A percentile compares a stretch with the other conserved stretches of the same genome.
Evolutionary conservation across 2,888 invertebrate species (phyloP).

Genomic region (Folsomia manolachei): DNA sequence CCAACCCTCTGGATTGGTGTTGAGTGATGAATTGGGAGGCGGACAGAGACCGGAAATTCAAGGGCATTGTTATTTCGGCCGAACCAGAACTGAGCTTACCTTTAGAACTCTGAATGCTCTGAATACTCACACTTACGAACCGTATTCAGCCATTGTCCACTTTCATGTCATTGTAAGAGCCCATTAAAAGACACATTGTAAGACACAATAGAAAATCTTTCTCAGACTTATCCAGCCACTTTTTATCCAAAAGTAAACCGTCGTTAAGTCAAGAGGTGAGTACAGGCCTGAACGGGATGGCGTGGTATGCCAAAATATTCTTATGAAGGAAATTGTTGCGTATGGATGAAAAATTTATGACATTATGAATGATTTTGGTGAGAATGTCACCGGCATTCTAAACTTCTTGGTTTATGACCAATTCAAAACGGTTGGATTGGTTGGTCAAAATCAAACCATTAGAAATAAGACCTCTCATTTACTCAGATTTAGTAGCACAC

Average conservation of each 20-base stretch:
- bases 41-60: conserved; percentile 6
- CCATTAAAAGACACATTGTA: neutral
- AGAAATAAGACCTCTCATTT: neutral
- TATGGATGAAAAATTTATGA: neutral
- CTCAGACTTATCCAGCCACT: too few relatives aligned
- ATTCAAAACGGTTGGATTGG: too few relatives aligned
- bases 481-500: neutral
- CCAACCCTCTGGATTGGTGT: neutral
- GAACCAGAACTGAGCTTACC: neutral
- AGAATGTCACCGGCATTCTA: too few relatives aligned
- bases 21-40: neutral
- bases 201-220: neutral
- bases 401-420: too few relatives aligned
- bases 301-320: neutral
- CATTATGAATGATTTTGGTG: too few relatives aligned
- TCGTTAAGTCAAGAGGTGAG: neutral
- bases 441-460: neutral
- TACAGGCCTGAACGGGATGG: neutral
- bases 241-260: neutral
- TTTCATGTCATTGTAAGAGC: neutral
- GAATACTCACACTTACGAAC: too few relatives aligned
- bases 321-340: neutral
- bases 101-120: too few relatives aligned
- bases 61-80: conserved; percentile 1
- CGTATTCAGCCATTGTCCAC: neutral